Percentiles rank a stretch among this genome's conserved stretches.
These are phyloP conservation scores for Monopis laevigella DNA, from an alignment of 2,888 invertebrate species.

Conservation along the genomic window DNA sequence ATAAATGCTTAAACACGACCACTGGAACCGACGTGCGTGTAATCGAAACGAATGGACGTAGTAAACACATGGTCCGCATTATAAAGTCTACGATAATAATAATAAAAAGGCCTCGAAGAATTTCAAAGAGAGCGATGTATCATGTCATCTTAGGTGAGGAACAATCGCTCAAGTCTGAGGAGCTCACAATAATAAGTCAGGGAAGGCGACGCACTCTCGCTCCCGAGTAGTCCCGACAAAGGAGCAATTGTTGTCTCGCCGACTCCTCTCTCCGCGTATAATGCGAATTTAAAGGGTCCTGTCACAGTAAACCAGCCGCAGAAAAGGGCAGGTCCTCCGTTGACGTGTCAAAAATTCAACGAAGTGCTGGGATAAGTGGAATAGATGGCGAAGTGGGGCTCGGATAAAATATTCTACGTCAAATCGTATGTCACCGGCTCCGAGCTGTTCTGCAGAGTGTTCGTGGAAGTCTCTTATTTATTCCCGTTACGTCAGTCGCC, in stretches of 20 bases:
- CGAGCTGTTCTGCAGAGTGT: constrained; percentile 57
- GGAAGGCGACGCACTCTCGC: constrained; percentile 12
- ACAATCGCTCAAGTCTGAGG: constrained; percentile 23
- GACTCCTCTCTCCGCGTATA: constrained; percentile 31
- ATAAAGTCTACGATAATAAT: background rate
- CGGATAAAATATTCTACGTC: constrained; percentile 63
- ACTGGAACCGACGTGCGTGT: background rate
- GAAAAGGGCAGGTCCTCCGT: constrained; percentile 49
- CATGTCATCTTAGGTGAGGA: constrained; percentile 23
- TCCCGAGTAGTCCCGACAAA: constrained; percentile 27
- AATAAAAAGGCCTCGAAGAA: background rate
- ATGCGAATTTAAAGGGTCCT: constrained; percentile 52
- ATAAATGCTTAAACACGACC: constrained; percentile 9
- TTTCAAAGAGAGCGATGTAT: constrained; percentile 5
- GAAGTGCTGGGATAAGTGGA: constrained; percentile 61
- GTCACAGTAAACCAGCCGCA: constrained; percentile 52
- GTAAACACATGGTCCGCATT: background rate
- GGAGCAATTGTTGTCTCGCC: constrained; percentile 26
- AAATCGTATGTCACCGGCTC: constrained; percentile 64
- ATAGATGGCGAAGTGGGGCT: constrained; percentile 53
- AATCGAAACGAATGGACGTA: background rate
- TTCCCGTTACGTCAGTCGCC: constrained; percentile 46
- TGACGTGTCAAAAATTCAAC: constrained; percentile 64
- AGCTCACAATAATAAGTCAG: constrained; percentile 22
- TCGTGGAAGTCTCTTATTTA: constrained; percentile 61